These are phyloP conservation scores for Sarcophaga peregrina DNA, from an alignment of 1,140 invertebrate species.

Conservation along the genomic window DNA sequence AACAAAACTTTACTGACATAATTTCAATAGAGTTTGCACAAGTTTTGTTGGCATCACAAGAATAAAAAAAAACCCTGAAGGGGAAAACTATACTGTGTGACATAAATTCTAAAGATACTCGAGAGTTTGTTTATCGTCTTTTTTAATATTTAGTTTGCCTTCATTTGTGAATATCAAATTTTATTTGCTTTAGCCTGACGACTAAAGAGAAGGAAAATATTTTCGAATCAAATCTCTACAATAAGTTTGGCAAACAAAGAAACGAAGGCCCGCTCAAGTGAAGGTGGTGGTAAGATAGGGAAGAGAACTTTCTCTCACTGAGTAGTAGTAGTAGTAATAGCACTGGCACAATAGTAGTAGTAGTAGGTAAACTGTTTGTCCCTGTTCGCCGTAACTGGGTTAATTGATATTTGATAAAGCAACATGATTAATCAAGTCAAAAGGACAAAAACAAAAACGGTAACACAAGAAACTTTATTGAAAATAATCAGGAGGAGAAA, in stretches of 20 bases:
- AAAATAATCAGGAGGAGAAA: neutral
- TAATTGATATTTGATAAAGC: constrained; percentile 18
- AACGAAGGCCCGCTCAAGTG: no score
- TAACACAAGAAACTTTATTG: no score
- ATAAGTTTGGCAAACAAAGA: constrained; percentile 12
- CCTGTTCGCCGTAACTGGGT: neutral
- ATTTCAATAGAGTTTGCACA: constrained; percentile 9
- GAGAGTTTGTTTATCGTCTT: no score
- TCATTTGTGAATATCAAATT: neutral
- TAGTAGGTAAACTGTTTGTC: no score
- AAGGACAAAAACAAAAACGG: neutral
- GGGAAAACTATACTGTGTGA: neutral
- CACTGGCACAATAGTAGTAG: no score
- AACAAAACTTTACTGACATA: constrained; percentile 22
- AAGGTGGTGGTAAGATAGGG: neutral
- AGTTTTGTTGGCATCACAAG: neutral
- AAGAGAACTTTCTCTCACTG: neutral
- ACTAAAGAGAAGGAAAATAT: neutral
- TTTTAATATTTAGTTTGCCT: neutral
- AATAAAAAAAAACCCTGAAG: neutral
- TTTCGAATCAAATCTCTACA: neutral
- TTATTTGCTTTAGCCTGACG: neutral
- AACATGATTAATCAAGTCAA: constrained; percentile 16
- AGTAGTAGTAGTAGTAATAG: no score
- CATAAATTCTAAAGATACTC: constrained; percentile 23